Evolutionary conservation across 2,113 vertebrate species (phyloP).

Genomic region (Ctenodactylus gundi): DNA sequence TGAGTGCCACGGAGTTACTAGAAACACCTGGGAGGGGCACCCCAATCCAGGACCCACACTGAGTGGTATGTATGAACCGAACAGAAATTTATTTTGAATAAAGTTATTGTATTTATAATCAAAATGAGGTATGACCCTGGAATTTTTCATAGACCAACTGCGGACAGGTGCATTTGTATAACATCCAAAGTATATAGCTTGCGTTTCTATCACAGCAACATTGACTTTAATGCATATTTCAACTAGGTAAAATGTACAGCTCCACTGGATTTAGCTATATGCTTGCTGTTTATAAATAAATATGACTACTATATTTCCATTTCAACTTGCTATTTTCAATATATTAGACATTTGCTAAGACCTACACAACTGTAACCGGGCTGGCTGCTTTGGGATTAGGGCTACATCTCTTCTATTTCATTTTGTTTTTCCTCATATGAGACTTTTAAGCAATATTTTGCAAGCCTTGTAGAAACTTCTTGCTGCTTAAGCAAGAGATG

Average conservation of each 20-base stretch:
- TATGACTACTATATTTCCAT: not conserved
- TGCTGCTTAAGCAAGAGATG: not conserved
- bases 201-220: not conserved
- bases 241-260: not conserved
- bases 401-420: not conserved
- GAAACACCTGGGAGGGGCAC: not conserved
- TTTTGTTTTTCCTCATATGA: not conserved
- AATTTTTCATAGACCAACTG: not conserved
- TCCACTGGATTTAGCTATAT: not conserved
- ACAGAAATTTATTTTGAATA: not conserved
- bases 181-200: not conserved
- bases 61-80: not conserved
- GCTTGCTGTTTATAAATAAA: not conserved
- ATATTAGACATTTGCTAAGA: not conserved
- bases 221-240: not conserved
- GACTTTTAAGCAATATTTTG: not conserved
- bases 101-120: not conserved
- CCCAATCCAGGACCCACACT: not conserved
- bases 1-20: not conserved
- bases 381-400: not conserved
- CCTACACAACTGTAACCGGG: not conserved
- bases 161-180: not conserved
- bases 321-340: not conserved
- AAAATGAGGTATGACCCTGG: not conserved
- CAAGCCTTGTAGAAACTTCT: not conserved